A percentile compares a stretch with the other conserved stretches of the same genome.
Conservation (phyloP, 2,888 invertebrate species). For the Operophtera brumata region DNA sequence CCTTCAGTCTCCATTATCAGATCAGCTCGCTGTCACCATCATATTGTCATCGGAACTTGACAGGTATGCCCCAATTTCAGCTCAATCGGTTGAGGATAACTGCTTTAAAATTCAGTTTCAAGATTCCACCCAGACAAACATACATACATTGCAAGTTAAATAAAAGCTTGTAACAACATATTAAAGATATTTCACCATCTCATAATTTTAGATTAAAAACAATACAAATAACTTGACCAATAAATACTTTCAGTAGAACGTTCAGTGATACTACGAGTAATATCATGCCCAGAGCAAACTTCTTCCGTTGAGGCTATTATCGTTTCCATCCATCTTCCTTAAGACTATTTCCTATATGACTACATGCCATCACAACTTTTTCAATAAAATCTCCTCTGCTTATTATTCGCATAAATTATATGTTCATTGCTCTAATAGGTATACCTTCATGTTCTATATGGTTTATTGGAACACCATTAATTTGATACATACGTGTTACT, state of each 20-base stretch:
- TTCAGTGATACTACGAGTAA: neutral
- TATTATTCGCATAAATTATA: constrained; percentile 18
- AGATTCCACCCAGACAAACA: too few relatives aligned
- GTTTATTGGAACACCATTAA: neutral
- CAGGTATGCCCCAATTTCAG: too few relatives aligned
- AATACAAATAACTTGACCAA: neutral
- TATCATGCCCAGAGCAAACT: constrained; percentile 4
- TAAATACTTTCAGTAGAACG: neutral
- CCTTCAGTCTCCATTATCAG: too few relatives aligned
- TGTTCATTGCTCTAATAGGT: constrained; percentile 2
- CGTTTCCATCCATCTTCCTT: constrained; percentile 18
- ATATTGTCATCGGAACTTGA: too few relatives aligned
- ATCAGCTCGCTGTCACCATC: too few relatives aligned
- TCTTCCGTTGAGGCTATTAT: constrained; percentile 10
- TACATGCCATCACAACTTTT: constrained; percentile 8
- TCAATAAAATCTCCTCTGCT: neutral
- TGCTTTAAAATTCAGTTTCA: too few relatives aligned
- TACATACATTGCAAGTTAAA: too few relatives aligned
- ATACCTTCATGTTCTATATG: neutral
- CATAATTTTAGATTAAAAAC: too few relatives aligned
- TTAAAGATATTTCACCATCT: too few relatives aligned
- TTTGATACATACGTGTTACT: neutral
- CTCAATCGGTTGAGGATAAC: too few relatives aligned
- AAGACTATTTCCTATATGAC: constrained; percentile 13
- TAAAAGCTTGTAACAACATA: too few relatives aligned